Percentiles rank a stretch among this genome's conserved stretches.
These are phyloP conservation scores for Furnarius figulus DNA, from an alignment of 2,113 vertebrate species.

Conservation along the genomic window DNA sequence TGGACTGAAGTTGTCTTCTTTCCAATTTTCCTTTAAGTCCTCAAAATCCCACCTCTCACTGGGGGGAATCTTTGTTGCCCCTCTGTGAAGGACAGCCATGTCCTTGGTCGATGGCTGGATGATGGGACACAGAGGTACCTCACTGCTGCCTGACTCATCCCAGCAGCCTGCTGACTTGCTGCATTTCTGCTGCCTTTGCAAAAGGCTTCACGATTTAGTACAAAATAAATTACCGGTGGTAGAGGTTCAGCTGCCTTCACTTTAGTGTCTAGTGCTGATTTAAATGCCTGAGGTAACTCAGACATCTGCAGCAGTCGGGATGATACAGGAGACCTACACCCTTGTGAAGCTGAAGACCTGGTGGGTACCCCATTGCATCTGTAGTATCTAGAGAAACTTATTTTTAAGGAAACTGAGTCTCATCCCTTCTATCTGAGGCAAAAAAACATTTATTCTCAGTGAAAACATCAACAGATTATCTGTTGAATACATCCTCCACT, in stretches of 20 bases:
- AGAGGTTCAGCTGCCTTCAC: not conserved
- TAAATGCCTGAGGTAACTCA: not conserved
- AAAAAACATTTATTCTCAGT: not conserved
- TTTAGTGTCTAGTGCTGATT: not conserved
- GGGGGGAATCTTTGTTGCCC: not conserved
- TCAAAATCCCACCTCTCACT: not conserved
- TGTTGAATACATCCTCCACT: not conserved
- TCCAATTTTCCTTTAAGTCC: not conserved
- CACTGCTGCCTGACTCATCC: not conserved
- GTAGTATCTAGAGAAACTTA: not conserved
- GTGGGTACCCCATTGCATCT: not conserved
- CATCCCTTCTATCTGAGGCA: not conserved
- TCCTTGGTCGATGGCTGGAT: not conserved
- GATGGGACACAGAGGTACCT: not conserved
- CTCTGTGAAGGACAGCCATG: not conserved
- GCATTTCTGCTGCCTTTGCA: slow-evolving; percentile 20
- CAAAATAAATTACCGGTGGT: not conserved
- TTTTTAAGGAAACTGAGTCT: not conserved
- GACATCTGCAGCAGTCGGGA: not conserved
- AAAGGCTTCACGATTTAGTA: not conserved
- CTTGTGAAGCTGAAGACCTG: not conserved
- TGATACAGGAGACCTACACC: not conserved
- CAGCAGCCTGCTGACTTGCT: not conserved
- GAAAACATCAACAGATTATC: not conserved
- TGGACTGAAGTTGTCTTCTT: not conserved